These are phyloP conservation scores for Eueides isabella DNA, from an alignment of 1,140 invertebrate species.

Conservation along the genomic window DNA sequence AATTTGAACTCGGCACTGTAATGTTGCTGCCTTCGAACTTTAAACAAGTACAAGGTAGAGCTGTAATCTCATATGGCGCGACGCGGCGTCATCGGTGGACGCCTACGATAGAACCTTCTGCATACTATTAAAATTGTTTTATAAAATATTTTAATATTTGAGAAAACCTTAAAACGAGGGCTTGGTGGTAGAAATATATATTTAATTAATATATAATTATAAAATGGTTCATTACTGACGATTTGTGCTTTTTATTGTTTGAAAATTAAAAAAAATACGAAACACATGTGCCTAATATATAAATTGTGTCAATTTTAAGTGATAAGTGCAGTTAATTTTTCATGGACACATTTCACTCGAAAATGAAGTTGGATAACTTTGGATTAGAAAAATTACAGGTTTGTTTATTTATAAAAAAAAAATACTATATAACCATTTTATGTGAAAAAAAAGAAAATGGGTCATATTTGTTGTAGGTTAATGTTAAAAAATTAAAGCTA, in stretches of 20 bases:
- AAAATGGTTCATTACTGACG: background rate
- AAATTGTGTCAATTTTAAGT: constrained; percentile 19
- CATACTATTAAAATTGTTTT: constrained; percentile 43
- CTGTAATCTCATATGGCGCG: constrained; percentile 67
- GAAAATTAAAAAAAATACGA: constrained; percentile 4
- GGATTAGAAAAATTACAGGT: constrained; percentile 76
- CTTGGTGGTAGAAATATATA: background rate
- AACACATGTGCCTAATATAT: background rate
- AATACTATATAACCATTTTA: too few species aligned
- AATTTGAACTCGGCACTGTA: constrained; percentile 61
- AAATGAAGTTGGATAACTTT: constrained; percentile 77
- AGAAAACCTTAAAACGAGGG: constrained; percentile 3
- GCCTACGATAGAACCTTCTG: constrained; percentile 60
- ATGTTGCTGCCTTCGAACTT: constrained; percentile 56
- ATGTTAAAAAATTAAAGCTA: background rate
- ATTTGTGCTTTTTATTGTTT: background rate
- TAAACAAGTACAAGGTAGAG: constrained; percentile 47
- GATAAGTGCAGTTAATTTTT: constrained; percentile 14
- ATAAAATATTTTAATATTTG: constrained; percentile 36
- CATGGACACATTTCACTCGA: constrained; percentile 21
- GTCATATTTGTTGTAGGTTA: too few species aligned
- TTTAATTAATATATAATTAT: background rate
- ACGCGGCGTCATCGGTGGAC: constrained; percentile 64
- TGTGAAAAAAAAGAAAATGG: too few species aligned
- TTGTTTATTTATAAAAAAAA: constrained; percentile 31